A percentile compares a stretch with the other conserved stretches of the same genome.
phyloP scores from a whole-genome alignment of 2,113 vertebrate species.

The Triplophysa rosa region DNA sequence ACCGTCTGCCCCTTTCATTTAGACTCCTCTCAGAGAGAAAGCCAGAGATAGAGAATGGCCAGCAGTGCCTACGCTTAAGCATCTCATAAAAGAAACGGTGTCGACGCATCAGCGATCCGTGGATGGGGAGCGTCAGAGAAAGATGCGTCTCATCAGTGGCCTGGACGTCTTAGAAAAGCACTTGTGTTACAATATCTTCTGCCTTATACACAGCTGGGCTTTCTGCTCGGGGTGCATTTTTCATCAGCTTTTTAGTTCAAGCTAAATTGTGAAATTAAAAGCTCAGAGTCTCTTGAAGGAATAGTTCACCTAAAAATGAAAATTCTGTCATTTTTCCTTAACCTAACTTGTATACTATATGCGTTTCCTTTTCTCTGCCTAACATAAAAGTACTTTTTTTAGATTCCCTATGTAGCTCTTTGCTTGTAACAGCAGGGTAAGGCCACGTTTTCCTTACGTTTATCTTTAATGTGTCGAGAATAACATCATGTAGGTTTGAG shows the following conservation, averaged over 20 bases:
- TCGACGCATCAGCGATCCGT: constrained; percentile 3
- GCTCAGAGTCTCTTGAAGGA: neutral
- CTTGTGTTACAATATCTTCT: constrained; percentile 12
- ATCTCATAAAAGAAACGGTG: constrained; percentile 29
- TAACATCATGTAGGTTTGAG: neutral
- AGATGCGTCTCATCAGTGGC: constrained; percentile 34
- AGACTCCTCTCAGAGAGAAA: constrained; percentile 17
- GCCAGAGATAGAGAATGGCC: neutral
- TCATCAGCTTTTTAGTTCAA: neutral
- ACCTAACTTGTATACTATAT: neutral
- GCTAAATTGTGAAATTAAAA: neutral
- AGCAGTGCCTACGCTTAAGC: constrained; percentile 22
- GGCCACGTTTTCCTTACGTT: too few species aligned
- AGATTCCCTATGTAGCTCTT: too few species aligned
- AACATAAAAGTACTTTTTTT: too few species aligned
- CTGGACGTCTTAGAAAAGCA: neutral
- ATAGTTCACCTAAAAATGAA: neutral
- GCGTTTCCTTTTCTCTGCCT: too few species aligned
- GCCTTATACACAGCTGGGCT: constrained; percentile 3
- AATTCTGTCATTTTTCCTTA: constrained; percentile 1
- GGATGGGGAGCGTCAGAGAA: constrained; percentile 16
- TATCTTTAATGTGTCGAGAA: too few species aligned
- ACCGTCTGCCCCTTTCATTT: constrained; percentile 45
- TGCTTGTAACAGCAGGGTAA: too few species aligned
- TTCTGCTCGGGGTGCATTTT: neutral